Conservation (phyloP, 2,797 vertebrate genomes). For the Sebastes steindachneri region DNA sequence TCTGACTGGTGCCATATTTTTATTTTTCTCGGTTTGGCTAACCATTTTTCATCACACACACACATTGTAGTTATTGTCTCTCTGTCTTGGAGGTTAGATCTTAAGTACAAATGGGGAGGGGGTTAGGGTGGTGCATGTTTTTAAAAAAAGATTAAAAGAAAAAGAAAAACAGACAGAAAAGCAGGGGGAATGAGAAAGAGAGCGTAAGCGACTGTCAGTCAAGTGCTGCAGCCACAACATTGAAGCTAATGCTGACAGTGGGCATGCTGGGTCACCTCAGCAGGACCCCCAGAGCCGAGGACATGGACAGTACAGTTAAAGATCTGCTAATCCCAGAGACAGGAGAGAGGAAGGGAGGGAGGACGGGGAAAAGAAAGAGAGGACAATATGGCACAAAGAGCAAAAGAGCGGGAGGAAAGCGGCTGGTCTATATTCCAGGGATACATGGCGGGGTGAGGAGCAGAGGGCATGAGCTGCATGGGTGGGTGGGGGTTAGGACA, state of each 20-base stretch:
- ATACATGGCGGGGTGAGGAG: constrained; percentile 71
- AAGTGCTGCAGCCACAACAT: constrained; percentile 64
- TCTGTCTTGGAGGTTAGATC: background rate
- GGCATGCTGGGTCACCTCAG: constrained; percentile 82
- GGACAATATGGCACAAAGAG: constrained; percentile 35
- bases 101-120: background rate
- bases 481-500: constrained; percentile 58
- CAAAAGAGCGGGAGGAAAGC: constrained; percentile 38
- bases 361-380: constrained; percentile 70
- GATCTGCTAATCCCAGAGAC: constrained; percentile 88
- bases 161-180: constrained; percentile 1
- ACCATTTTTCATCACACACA: constrained; percentile 11
- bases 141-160: constrained; percentile 3
- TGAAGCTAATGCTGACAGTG: constrained; percentile 77
- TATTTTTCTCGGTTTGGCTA: background rate
- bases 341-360: constrained; percentile 67
- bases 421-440: constrained; percentile 48
- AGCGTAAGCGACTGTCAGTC: constrained; percentile 11
- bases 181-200: background rate
- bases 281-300: constrained; percentile 72
- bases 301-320: constrained; percentile 83
- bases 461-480: constrained; percentile 59
- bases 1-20: constrained; percentile 29
- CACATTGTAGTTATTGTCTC: background rate
- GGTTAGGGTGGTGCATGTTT: background rate